phyloP scores from a whole-genome alignment of 2,113 vertebrate genomes.

The Protobothrops mucrosquamatus region DNA sequence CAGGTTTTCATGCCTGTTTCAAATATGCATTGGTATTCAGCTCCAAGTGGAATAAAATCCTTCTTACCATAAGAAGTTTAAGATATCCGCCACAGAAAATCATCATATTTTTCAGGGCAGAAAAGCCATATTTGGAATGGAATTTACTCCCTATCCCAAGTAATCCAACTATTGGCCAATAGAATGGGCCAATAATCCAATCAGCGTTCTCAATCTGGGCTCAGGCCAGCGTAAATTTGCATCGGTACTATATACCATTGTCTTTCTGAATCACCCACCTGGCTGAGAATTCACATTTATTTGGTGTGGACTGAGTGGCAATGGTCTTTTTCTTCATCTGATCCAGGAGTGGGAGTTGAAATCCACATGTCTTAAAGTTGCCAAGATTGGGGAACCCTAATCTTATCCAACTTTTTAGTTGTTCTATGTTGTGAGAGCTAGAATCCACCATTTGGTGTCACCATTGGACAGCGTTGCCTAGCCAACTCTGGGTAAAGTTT shows the following conservation, averaged over 20 bases:
- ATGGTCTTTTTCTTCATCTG: not conserved
- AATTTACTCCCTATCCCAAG: not conserved
- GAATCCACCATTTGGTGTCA: not conserved
- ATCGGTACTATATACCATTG: not conserved
- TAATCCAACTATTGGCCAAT: not conserved
- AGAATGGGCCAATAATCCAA: not conserved
- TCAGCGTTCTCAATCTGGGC: no score
- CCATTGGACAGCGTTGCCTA: not conserved
- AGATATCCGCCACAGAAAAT: not conserved
- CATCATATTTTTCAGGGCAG: not conserved
- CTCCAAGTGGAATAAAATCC: not conserved
- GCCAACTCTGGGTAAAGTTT: not conserved
- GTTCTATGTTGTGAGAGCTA: not conserved
- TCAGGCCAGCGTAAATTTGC: not conserved
- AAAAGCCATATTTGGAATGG: not conserved
- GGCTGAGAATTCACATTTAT: not conserved
- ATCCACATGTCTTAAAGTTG: not conserved
- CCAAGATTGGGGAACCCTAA: not conserved
- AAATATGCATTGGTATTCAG: not conserved
- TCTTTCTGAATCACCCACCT: not conserved
- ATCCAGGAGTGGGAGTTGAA: not conserved
- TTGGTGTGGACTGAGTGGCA: not conserved
- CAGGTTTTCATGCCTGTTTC: not conserved
- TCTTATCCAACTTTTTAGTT: not conserved
- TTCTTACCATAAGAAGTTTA: not conserved